Conservation (phyloP, 2,888 invertebrate species). For the Chouioia cunea region DNA sequence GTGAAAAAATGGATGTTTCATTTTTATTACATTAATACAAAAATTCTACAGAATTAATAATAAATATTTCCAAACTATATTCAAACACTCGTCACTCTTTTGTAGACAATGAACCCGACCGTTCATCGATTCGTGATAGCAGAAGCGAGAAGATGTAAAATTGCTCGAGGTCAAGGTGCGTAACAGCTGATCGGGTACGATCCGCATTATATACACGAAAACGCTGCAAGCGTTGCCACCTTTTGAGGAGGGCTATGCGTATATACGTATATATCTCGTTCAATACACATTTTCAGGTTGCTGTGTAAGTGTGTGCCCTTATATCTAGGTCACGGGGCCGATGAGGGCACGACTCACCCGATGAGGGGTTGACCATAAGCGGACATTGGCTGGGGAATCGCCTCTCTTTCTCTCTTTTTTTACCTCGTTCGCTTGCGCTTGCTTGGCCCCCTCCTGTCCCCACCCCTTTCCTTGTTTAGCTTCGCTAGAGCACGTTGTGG, state of each 20-base stretch:
- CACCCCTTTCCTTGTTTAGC: slow-evolving; percentile 6
- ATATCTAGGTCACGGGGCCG: slow-evolving; percentile 67
- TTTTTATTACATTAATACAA: too few species aligned
- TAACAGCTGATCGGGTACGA: slow-evolving; percentile 56
- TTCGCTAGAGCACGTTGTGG: neutral
- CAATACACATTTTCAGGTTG: too few species aligned
- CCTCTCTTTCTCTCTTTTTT: slow-evolving; percentile 37
- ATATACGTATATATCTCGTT: slow-evolving; percentile 15
- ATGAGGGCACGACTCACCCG: slow-evolving; percentile 56
- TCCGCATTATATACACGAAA: neutral
- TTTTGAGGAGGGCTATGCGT: slow-evolving; percentile 1
- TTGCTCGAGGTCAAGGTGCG: slow-evolving; percentile 62
- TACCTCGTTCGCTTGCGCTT: slow-evolving; percentile 39
- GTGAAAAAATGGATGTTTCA: too few species aligned
- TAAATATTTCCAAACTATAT: too few species aligned
- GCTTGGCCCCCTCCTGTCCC: slow-evolving; percentile 9
- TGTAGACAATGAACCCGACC: too few species aligned
- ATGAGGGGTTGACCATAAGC: slow-evolving; percentile 62
- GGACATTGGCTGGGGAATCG: slow-evolving; percentile 52
- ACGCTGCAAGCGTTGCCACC: slow-evolving; percentile 2
- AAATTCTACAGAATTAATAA: too few species aligned
- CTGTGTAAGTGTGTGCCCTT: slow-evolving; percentile 49
- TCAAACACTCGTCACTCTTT: too few species aligned
- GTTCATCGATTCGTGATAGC: too few species aligned
- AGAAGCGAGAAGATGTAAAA: slow-evolving; percentile 24